A percentile compares a stretch with the other conserved stretches of the same genome.
Evolutionary conservation across 2,797 vertebrate species (phyloP).

Genomic region (Pseudochirops cupreus): DNA sequence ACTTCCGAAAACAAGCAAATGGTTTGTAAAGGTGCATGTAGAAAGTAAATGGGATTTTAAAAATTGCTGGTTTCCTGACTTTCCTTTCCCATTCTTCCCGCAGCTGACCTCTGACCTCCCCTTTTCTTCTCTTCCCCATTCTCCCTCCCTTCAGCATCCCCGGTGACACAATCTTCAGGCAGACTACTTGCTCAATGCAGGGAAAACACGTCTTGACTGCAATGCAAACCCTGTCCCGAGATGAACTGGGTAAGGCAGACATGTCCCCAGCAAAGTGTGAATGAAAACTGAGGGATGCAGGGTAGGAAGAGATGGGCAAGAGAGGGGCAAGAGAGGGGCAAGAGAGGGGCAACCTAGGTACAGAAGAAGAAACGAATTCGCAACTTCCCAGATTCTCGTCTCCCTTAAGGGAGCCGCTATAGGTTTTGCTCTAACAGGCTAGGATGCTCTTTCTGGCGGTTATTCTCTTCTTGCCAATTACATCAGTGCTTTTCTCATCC

Average conservation of each 20-base stretch:
- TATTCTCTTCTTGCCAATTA: constrained; percentile 71
- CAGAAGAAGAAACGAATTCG: constrained; percentile 57
- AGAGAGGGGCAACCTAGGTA: constrained; percentile 61
- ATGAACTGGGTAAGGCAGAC: constrained; percentile 43
- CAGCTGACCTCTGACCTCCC: constrained; percentile 40
- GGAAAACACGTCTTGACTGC: constrained; percentile 73
- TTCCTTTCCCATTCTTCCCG: constrained; percentile 25
- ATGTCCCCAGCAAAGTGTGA: constrained; percentile 11
- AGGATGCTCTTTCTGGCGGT: constrained; percentile 44
- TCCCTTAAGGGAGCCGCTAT: constrained; percentile 70
- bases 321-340: constrained; percentile 46
- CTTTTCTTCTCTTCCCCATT: constrained; percentile 52
- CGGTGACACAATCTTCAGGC: constrained; percentile 60
- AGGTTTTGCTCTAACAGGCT: constrained; percentile 59
- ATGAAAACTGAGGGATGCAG: constrained; percentile 31
- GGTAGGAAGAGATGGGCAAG: constrained; percentile 4
- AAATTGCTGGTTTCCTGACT: constrained; percentile 70
- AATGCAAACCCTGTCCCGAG: constrained; percentile 66
- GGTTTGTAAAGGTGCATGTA: constrained; percentile 34
- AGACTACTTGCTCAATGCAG: constrained; percentile 60
- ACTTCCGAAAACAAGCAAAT: constrained; percentile 71
- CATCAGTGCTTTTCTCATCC: constrained; percentile 69
- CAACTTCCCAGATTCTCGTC: constrained; percentile 73
- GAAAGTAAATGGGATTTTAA: neutral
- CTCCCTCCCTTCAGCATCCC: constrained; percentile 61